These are phyloP conservation scores for Ferrisia virgata DNA, from an alignment of 2,888 invertebrate genomes.

Conservation along the genomic window DNA sequence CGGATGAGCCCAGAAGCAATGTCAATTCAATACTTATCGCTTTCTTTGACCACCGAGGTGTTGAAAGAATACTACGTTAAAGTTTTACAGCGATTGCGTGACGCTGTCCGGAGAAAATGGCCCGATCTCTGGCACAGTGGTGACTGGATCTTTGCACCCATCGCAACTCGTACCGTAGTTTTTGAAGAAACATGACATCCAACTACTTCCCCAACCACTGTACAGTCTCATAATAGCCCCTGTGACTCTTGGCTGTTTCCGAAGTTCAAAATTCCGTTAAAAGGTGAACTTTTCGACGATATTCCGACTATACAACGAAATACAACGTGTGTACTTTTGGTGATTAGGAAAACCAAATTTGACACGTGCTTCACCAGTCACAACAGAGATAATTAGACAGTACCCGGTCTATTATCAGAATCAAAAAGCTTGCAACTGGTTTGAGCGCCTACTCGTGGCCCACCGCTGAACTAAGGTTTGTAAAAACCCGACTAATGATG, in stretches of 20 bases:
- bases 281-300: constrained; percentile 44
- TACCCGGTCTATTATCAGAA: too few species aligned
- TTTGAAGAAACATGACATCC: constrained; percentile 48
- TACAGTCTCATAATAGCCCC: constrained; percentile 43
- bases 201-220: not conserved
- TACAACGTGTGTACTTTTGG: not conserved
- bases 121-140: constrained; percentile 41
- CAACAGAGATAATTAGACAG: not conserved
- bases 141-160: constrained; percentile 44
- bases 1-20: constrained; percentile 42
- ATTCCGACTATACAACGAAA: constrained; percentile 15
- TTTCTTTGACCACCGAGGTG: constrained; percentile 48
- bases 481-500: too few species aligned
- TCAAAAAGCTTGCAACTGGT: too few species aligned
- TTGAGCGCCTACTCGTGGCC: too few species aligned
- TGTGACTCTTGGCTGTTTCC: constrained; percentile 46
- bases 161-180: constrained; percentile 34
- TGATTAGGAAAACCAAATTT: not conserved
- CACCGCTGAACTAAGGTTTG: too few species aligned
- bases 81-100: not conserved
- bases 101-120: constrained; percentile 48
- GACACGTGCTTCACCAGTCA: not conserved
- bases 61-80: not conserved
- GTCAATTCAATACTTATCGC: constrained; percentile 48
- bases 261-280: constrained; percentile 44